Evolutionary conservation across 2,797 vertebrate genomes (phyloP), one percentile per base, ranked within the genome.

Genomic region (Anabacerthia variegaticeps): DNA sequence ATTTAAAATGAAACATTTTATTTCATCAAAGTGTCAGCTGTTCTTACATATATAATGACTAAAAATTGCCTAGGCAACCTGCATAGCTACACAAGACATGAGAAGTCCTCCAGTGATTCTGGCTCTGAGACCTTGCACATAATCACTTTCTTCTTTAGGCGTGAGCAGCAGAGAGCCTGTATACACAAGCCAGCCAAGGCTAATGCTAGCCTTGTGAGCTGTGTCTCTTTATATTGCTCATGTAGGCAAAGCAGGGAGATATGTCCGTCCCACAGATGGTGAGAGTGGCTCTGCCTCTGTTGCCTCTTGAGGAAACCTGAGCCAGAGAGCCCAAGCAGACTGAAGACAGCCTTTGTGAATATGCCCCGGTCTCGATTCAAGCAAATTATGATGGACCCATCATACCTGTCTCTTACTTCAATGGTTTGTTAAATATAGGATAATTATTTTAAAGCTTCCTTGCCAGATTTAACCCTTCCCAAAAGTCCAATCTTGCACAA

Each of bases 1-100:
- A 74, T 51, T 85, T 71, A 80, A 88, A 80, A 24, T 0, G 1
- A 28, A 76, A 65, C 46, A 11, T 68, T 93, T 93, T 84, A 77
- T 81, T 78, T 62, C 34, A 19, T 14, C 12, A 4, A 67, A 62
- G 15, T 26, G 14, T 69, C 69, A 75, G 84, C 66, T 94, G 28
- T 84, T 85, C 86, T 85, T 78, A 69, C 37, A 71, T 41, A 55
- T 66, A 43, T 54, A 61, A 74, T 81, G 80, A 90, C 3, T 84
- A 48, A 69, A 95, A 91, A 93, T 95, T 89, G 52, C 93, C 84
- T 83, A 79, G 93, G 90, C 75, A 96, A 97, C 90, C 54, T 74
- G 51, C n/a, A 18, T 58, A 85, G 28, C 26, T 72, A 10, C 24
- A 41, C 14, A 34, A 65, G 76, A 37, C 32, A 67, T 8, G 16